Base-by-base conservation (phyloP, 2,888 invertebrate genomes). In the Aphodius granarius region DNA sequence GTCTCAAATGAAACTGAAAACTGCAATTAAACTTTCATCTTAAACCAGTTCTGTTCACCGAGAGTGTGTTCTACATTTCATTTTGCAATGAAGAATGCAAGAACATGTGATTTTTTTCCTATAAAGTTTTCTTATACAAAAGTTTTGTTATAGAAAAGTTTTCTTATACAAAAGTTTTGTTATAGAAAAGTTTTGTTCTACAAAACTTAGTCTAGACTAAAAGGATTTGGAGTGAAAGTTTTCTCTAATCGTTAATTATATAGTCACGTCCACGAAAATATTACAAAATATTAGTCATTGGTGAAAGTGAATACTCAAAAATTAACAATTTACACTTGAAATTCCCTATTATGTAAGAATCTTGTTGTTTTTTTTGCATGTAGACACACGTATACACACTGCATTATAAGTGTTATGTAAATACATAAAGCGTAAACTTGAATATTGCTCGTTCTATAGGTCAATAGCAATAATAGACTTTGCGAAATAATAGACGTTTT, bases 41-140 rank as follows among this genome's bases (percentile, higher is more conserved):
- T 19, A 68, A 68, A 68, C 68, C 20, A 13, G 68, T 68, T 68
- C 16, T 9, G 66, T 9, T 17, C 20, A 16, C n/a, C 20, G 68
- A n/a, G 19, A 20, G 20, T 16, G 21, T 68, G 68, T 68, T 68
- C 68, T n/a, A 68, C 68, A 68, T 68, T 68, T 66, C 66, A 66
- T 65, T 15, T 16, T n/a, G n/a, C n/a, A n/a, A n/a, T n/a, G 13
- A 43, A 43, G 43, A 9, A 13, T 43, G 43, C 43, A 13, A 43
- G 9, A 13, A 43, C 13, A 43, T 43, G 43, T 43, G 43, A 43
- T 43, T 13, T 43, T n/a, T n/a, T n/a, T n/a, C n/a, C n/a, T n/a
- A n/a, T n/a, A n/a, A n/a, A n/a, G n/a, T n/a, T n/a, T n/a, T n/a
- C n/a, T n/a, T n/a, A n/a, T n/a, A n/a, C n/a, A n/a, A n/a, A n/a